Evolutionary conservation across 2,113 vertebrate species (phyloP).

Genomic region (Psittacula cyanocephala): DNA sequence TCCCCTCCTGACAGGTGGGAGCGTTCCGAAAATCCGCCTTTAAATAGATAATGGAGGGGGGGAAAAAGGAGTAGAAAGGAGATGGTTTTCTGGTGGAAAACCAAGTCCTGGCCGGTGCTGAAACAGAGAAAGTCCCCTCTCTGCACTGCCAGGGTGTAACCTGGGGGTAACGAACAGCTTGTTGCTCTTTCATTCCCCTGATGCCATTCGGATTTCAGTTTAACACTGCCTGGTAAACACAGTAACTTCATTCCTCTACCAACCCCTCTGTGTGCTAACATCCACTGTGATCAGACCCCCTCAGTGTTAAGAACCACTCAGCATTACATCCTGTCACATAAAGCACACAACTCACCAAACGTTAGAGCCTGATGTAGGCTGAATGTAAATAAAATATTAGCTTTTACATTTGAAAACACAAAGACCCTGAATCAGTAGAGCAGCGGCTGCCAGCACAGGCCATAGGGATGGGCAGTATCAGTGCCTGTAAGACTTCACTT

Average conservation of each 20-base stretch:
- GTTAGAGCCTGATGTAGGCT: background rate
- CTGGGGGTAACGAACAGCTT: background rate
- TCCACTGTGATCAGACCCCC: background rate
- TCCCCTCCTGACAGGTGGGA: background rate
- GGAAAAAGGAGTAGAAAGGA: background rate
- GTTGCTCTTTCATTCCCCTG: background rate
- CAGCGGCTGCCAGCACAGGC: background rate
- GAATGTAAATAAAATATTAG: background rate
- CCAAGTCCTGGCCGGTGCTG: background rate
- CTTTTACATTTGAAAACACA: background rate
- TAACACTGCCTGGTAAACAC: background rate
- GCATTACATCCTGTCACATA: background rate
- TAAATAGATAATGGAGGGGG: fast-evolving
- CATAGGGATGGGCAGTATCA: background rate
- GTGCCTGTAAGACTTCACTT: background rate
- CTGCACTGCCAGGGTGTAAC: background rate
- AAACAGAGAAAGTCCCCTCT: background rate
- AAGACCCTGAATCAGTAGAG: background rate
- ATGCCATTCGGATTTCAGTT: background rate
- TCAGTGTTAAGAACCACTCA: background rate
- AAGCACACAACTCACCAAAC: background rate
- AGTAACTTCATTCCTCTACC: background rate
- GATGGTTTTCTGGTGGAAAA: background rate
- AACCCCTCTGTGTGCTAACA: background rate
- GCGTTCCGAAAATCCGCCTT: background rate